Conservation (phyloP, 2,888 invertebrate species). For the Drosophila ezoana region DNA sequence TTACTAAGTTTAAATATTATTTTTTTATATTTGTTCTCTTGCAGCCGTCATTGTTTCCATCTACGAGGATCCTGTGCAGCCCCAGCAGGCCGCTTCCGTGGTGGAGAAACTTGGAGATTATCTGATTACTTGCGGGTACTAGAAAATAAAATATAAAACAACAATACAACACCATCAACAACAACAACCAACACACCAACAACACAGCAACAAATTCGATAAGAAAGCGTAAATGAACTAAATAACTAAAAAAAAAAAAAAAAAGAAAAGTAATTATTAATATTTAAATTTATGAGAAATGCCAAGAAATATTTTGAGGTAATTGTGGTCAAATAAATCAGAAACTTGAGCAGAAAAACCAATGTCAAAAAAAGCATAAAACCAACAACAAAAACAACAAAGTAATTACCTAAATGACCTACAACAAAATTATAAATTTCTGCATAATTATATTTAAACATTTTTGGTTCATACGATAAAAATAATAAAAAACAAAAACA, state of each 20-base stretch:
- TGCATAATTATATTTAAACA: constrained; percentile 80
- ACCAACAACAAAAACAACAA: constrained; percentile 29
- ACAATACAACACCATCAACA: constrained; percentile 62
- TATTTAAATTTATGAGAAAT: constrained; percentile 71
- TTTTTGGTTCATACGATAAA: constrained; percentile 81
- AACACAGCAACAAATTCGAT: constrained; percentile 62
- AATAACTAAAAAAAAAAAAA: constrained; percentile 59
- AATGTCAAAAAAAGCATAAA: constrained; percentile 47
- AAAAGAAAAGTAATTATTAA: constrained; percentile 68
- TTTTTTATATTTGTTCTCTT: constrained; percentile 83
- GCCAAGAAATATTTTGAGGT: constrained; percentile 67
- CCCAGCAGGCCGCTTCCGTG: constrained; percentile 98
- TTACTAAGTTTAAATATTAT: neutral
- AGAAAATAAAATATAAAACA: constrained; percentile 86
- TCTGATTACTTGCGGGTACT: constrained; percentile 98
- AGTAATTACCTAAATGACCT: constrained; percentile 61
- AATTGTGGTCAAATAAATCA: constrained; percentile 59
- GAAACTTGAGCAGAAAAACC: constrained; percentile 29
- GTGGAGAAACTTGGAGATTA: constrained; percentile 99
- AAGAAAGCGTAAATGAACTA: constrained; percentile 70
- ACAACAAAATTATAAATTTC: constrained; percentile 74
- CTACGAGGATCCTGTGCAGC: constrained; percentile 98
- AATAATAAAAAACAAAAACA: constrained; percentile 58
- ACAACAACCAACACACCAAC: constrained; percentile 57
- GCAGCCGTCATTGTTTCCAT: constrained; percentile 96